A percentile compares a stretch with the other conserved stretches of the same genome.
These are phyloP conservation scores for Drosophila repletoides DNA, from an alignment of 1,140 invertebrate species.

Conservation along the genomic window DNA sequence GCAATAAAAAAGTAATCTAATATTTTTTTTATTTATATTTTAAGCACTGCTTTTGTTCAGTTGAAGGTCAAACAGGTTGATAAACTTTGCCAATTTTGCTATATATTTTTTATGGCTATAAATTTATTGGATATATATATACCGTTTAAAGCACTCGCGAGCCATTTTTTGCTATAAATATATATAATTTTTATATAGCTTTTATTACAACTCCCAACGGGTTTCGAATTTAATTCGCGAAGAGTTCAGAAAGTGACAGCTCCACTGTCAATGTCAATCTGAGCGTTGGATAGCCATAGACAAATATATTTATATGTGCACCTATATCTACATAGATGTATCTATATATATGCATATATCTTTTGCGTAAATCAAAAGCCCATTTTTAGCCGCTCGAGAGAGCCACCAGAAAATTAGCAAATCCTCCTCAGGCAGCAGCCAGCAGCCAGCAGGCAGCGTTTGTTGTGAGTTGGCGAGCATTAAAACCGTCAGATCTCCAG, in stretches of 20 bases:
- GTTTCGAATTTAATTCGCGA: not conserved
- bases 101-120: slow-evolving; percentile 11
- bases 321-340: too few species aligned
- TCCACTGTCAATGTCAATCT: slow-evolving; percentile 73
- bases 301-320: slow-evolving; percentile 74
- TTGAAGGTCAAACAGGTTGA: slow-evolving; percentile 27
- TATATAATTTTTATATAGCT: not conserved
- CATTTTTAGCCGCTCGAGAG: slow-evolving; percentile 58
- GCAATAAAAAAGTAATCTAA: too few species aligned
- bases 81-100: not conserved
- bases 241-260: slow-evolving; percentile 29
- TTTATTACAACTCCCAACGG: not conserved
- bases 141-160: slow-evolving; percentile 47
- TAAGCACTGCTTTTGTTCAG: not conserved
- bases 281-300: slow-evolving; percentile 53
- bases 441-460: too few species aligned
- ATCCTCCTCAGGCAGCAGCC: slow-evolving; percentile 39
- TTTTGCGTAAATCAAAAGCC: slow-evolving; percentile 66
- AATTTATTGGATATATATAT: slow-evolving; percentile 23
- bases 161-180: slow-evolving; percentile 34
- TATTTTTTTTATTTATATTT: too few species aligned
- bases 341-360: slow-evolving; percentile 34
- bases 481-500: slow-evolving; percentile 61
- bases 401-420: slow-evolving; percentile 48
- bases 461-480: slow-evolving; percentile 42